phyloP scores from a whole-genome alignment of 2,888 invertebrate genomes.

The Athalia rosae region DNA sequence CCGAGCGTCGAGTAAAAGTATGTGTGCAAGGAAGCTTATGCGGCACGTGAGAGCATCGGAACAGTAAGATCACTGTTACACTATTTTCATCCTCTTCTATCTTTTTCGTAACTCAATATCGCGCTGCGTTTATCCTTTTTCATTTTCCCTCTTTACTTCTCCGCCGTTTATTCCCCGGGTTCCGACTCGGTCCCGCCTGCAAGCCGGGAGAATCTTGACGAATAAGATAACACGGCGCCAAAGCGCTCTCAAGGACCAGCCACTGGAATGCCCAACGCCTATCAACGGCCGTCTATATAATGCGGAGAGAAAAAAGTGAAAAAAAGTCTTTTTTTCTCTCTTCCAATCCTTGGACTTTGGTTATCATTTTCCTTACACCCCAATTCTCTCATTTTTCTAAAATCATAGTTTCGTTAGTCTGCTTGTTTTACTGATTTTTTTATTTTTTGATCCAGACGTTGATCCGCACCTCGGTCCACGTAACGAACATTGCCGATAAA shows the following conservation, averaged over 20 bases:
- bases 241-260: constrained; percentile 54
- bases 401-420: too few relatives aligned
- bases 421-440: too few relatives aligned
- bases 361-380: too few relatives aligned
- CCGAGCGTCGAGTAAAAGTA: too few relatives aligned
- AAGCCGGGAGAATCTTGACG: constrained; percentile 67
- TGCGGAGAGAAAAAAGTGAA: background rate
- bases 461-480: too few relatives aligned
- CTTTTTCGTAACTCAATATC: background rate
- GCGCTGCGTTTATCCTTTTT: background rate
- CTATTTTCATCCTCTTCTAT: constrained; percentile 22
- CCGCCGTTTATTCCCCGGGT: constrained; percentile 14
- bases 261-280: constrained; percentile 42
- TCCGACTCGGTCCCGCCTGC: constrained; percentile 39
- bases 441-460: too few relatives aligned
- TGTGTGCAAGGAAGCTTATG: too few relatives aligned
- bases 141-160: constrained; percentile 3
- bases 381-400: too few relatives aligned
- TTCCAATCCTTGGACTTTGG: too few relatives aligned
- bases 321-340: too few relatives aligned
- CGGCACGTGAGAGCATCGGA: constrained; percentile 1
- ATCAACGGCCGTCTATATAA: constrained; percentile 31
- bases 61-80: constrained; percentile 38
- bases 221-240: constrained; percentile 71
- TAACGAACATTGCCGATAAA: too few relatives aligned